phyloP scores from a whole-genome alignment of 2,888 invertebrate genomes.

The Hydroisotoma schaefferi region DNA sequence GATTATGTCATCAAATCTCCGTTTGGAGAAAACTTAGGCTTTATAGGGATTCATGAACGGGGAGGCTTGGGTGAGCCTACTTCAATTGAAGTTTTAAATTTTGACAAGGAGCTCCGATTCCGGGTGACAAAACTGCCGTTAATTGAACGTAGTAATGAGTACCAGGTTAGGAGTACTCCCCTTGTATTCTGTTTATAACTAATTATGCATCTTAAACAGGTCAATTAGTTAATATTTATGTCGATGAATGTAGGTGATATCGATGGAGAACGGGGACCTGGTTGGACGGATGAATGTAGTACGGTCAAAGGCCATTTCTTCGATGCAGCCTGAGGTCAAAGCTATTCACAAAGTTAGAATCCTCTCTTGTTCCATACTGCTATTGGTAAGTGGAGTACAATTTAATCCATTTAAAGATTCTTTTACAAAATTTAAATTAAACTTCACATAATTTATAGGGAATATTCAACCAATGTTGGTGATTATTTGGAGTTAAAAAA shows the following conservation, averaged over 20 bases:
- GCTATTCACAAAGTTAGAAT: conserved; percentile 11
- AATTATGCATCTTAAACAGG: neutral
- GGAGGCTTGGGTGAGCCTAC: neutral
- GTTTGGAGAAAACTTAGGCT: neutral
- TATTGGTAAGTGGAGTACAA: conserved; percentile 18
- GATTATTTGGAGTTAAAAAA: too few species aligned
- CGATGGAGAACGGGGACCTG: neutral
- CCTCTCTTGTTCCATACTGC: conserved; percentile 10
- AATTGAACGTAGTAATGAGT: neutral
- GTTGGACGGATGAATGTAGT: conserved; percentile 21
- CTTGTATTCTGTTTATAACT: too few species aligned
- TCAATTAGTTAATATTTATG: neutral
- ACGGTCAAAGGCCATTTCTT: conserved; percentile 8
- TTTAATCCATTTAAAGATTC: too few species aligned
- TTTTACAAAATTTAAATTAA: too few species aligned
- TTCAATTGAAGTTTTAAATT: neutral
- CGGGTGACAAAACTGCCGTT: neutral
- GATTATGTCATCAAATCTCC: neutral
- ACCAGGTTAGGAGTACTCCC: too few species aligned
- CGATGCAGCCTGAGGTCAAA: conserved; percentile 28
- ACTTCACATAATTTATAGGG: too few species aligned
- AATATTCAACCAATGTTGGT: neutral
- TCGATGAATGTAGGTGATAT: neutral
- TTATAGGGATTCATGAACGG: neutral
- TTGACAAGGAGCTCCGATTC: neutral